Percentiles rank a stretch among this genome's conserved stretches.
Evolutionary conservation across 2,113 vertebrate genomes (phyloP).

Genomic region (Guaruba guarouba): DNA sequence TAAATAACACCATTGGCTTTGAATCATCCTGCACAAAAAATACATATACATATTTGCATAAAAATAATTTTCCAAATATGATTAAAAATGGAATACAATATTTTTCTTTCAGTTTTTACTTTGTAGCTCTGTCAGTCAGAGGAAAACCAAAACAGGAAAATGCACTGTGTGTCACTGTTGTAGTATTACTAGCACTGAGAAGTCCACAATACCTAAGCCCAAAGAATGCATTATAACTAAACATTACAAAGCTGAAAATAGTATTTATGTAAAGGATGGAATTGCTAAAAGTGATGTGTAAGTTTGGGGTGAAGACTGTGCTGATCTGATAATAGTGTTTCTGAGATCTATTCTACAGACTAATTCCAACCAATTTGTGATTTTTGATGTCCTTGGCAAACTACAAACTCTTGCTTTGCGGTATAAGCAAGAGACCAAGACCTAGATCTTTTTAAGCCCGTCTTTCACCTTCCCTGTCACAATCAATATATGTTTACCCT

Average conservation of each 20-base stretch:
- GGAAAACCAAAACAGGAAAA: background rate
- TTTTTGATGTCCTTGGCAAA: background rate
- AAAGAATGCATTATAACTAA: background rate
- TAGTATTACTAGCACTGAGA: background rate
- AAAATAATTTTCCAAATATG: background rate
- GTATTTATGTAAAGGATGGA: background rate
- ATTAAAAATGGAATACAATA: background rate
- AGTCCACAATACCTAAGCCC: background rate
- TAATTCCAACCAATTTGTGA: rapidly evolving
- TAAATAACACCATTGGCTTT: background rate
- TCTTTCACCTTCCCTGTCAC: background rate
- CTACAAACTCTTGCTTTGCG: background rate
- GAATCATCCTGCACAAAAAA: background rate
- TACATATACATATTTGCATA: background rate
- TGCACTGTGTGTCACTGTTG: background rate
- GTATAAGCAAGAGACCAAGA: background rate
- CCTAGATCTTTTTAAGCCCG: background rate
- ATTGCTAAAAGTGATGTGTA: background rate
- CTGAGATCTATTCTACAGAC: background rate
- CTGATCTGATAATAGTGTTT: background rate
- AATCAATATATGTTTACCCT: background rate
- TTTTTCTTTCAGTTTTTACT: background rate
- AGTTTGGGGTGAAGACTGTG: background rate
- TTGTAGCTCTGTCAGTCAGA: background rate
- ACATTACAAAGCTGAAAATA: background rate